phyloP scores from a whole-genome alignment of 2,888 invertebrate species.

The Pycnomerus fuliginosus region DNA sequence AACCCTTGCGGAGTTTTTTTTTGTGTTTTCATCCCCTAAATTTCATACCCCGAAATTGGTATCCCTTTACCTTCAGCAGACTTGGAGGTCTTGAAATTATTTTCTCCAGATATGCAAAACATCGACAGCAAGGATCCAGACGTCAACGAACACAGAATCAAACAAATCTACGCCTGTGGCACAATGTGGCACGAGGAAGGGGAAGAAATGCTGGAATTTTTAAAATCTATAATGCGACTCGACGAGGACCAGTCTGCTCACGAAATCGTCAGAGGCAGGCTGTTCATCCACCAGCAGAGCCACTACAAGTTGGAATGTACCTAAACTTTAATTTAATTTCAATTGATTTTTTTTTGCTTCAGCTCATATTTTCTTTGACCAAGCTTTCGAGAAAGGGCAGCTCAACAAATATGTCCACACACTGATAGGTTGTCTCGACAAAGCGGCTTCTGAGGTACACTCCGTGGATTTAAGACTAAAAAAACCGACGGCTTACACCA shows the following conservation, averaged over 20 bases:
- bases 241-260: slow-evolving; percentile 91
- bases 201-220: slow-evolving; percentile 88
- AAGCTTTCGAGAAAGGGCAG: slow-evolving; percentile 72
- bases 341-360: slow-evolving; percentile 17
- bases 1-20: too few species aligned
- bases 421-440: slow-evolving; percentile 71
- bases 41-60: too few species aligned
- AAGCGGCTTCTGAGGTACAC: slow-evolving; percentile 72
- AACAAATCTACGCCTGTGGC: slow-evolving; percentile 76
- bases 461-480: slow-evolving; percentile 62
- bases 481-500: slow-evolving; percentile 73
- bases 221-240: slow-evolving; percentile 84
- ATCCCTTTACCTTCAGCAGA: too few species aligned
- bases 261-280: slow-evolving; percentile 76
- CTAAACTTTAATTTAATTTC: slow-evolving; percentile 30
- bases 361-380: slow-evolving; percentile 85
- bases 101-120: too few species aligned
- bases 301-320: slow-evolving; percentile 88
- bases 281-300: slow-evolving; percentile 71
- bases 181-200: slow-evolving; percentile 95
- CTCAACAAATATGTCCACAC: slow-evolving; percentile 81
- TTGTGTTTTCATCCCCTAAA: too few species aligned
- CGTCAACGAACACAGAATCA: slow-evolving; percentile 66
- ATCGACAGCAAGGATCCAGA: slow-evolving; percentile 9
- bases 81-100: too few species aligned